Conservation (phyloP, 2,113 vertebrate genomes). For the Onychostruthus taczanowskii region DNA sequence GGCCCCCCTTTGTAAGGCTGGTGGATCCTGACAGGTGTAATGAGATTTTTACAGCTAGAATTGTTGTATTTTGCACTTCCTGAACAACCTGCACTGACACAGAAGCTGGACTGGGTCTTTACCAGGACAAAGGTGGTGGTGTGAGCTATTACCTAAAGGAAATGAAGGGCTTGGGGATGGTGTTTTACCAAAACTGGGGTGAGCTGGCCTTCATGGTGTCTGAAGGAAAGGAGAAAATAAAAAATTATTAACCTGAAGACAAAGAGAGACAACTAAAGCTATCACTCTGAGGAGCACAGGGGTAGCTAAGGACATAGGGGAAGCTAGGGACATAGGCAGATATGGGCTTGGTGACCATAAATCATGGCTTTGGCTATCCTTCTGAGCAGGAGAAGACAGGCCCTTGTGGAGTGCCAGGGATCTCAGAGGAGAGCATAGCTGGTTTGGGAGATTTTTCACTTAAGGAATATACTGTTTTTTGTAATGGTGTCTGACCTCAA, state of each 20-base stretch:
- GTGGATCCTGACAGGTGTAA: neutral
- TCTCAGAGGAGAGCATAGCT: neutral
- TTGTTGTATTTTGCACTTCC: neutral
- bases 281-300: neutral
- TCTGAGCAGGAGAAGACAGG: neutral
- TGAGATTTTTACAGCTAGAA: neutral
- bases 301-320: neutral
- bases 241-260: neutral
- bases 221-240: neutral
- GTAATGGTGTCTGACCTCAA: neutral
- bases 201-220: neutral
- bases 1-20: neutral
- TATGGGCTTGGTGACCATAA: neutral
- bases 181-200: neutral
- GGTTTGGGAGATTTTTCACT: neutral
- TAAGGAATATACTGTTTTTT: neutral
- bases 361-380: neutral
- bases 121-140: neutral
- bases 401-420: too few relatives aligned
- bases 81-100: neutral
- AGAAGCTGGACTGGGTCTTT: neutral
- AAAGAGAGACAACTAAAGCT: neutral
- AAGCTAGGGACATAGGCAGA: neutral
- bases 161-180: rapidly evolving
- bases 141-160: neutral